Percentiles rank a stretch among this genome's conserved stretches.
phyloP scores from a whole-genome alignment of 2,888 invertebrate species.

The Hermodice carunculata region DNA sequence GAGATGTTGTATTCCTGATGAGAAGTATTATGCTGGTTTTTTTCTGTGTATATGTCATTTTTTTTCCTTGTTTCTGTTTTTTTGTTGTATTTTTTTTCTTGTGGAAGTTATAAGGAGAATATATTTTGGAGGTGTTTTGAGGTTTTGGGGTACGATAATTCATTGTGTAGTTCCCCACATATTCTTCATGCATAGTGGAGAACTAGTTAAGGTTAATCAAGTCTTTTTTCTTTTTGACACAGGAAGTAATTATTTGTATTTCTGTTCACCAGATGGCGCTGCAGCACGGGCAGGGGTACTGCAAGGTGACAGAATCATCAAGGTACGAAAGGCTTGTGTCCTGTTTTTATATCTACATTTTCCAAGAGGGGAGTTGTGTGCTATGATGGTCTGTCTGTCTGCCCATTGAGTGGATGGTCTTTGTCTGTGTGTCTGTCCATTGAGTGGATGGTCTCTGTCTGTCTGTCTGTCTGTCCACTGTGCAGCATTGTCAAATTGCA shows the following conservation, averaged over 20 bases:
- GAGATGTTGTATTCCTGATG: too few relatives aligned
- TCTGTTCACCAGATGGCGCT: conserved; percentile 80
- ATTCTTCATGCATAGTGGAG: too few relatives aligned
- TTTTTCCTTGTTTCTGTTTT: too few relatives aligned
- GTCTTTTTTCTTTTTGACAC: not conserved
- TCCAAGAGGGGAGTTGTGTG: not conserved
- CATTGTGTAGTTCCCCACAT: too few relatives aligned
- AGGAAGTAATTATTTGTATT: not conserved
- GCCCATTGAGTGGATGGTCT: not conserved
- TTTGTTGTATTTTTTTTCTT: too few relatives aligned
- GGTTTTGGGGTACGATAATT: too few relatives aligned
- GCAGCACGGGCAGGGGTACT: conserved; percentile 94
- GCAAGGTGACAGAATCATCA: conserved; percentile 92
- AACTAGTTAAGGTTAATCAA: too few relatives aligned
- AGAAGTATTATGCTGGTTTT: too few relatives aligned
- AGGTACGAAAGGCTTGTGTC: conserved; percentile 73
- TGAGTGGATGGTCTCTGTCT: not conserved
- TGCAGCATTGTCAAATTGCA: too few relatives aligned
- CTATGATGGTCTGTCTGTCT: not conserved
- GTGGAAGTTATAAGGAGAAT: too few relatives aligned
- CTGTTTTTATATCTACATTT: not conserved
- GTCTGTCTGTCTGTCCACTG: not conserved
- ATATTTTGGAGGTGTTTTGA: too few relatives aligned
- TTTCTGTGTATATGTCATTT: too few relatives aligned
- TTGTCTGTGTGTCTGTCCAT: not conserved